Conservation (phyloP, 2,113 vertebrate genomes). For the Grammomys dolichurus region DNA sequence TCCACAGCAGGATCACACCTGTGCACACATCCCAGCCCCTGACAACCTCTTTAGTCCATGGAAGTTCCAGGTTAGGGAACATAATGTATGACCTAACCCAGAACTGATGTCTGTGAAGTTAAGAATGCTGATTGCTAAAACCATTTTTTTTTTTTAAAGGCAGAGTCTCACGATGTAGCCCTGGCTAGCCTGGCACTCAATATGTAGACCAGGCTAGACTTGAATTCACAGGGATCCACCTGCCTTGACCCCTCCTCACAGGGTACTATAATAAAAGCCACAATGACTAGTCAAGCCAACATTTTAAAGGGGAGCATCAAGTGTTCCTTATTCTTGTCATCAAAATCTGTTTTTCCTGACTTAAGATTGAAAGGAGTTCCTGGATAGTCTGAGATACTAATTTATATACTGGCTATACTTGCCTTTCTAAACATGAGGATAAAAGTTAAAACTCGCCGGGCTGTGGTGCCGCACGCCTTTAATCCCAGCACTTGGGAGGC, state of each 20-base stretch:
- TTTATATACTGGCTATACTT: neutral
- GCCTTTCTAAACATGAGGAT: neutral
- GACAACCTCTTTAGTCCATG: neutral
- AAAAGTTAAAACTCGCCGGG: conserved; percentile 3
- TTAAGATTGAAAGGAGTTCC: neutral
- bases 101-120: neutral
- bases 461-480: too few relatives aligned
- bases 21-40: neutral
- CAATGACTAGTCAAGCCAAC: neutral
- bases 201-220: neutral
- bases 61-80: neutral
- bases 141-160: neutral
- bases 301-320: neutral
- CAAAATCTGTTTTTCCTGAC: neutral
- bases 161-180: neutral
- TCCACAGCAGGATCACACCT: neutral
- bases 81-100: rapidly evolving
- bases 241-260: neutral
- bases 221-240: neutral
- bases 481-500: too few relatives aligned
- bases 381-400: neutral
- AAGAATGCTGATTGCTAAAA: too few relatives aligned
- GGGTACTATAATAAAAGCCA: neutral
- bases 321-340: neutral
- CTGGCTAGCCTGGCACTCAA: neutral